Conservation (phyloP, 2,113 vertebrate genomes). For the Pelmatolapia mariae region DNA sequence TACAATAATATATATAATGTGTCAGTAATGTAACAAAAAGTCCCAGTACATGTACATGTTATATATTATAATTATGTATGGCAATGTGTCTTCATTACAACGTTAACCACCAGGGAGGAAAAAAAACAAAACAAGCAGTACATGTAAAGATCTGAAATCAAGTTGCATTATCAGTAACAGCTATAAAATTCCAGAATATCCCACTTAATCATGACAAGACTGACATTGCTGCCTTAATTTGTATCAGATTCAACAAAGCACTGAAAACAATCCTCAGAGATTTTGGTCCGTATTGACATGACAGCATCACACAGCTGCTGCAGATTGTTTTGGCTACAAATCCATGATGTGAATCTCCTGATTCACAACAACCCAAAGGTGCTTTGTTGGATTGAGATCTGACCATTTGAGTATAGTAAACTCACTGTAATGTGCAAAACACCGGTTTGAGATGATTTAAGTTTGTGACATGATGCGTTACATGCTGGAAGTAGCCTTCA, state of each 20-base stretch:
- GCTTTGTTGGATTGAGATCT: not conserved
- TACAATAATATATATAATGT: not conserved
- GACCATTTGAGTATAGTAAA: not conserved
- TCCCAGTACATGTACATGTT: not conserved
- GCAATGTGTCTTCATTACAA: not conserved
- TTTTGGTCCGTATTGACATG: not conserved
- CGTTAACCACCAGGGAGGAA: not conserved
- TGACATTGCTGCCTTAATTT: not conserved
- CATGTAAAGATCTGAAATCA: not conserved
- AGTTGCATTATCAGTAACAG: not conserved
- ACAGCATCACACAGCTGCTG: not conserved
- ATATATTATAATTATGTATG: not conserved
- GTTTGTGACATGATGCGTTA: not conserved
- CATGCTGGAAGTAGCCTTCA: not conserved
- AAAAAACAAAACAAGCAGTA: not conserved
- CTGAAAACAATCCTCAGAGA: not conserved
- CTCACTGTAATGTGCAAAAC: not conserved
- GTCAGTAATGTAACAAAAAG: not conserved
- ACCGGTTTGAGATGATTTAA: not conserved
- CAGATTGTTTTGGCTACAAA: not conserved
- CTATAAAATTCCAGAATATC: not conserved
- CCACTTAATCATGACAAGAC: not conserved
- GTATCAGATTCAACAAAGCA: not conserved
- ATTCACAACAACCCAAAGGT: not conserved
- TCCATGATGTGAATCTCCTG: not conserved